Conservation (phyloP, 2,888 invertebrate genomes). For the Xestobium rufovillosum region DNA sequence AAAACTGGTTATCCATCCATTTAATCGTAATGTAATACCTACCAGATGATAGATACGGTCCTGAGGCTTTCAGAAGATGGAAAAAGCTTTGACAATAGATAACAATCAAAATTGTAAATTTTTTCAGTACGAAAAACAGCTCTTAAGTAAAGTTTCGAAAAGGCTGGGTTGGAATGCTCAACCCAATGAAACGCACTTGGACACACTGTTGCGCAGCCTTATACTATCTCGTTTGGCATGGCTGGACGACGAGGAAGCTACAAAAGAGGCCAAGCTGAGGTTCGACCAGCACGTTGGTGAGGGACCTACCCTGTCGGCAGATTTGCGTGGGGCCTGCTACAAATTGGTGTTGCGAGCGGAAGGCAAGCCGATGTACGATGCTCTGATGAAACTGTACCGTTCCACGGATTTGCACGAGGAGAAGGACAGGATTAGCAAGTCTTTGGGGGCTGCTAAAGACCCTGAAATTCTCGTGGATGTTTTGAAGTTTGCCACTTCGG, state of each 20-base stretch:
- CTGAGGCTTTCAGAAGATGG: too few relatives aligned
- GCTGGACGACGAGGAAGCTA: slow-evolving; percentile 69
- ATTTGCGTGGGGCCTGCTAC: slow-evolving; percentile 80
- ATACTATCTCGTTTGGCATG: slow-evolving; percentile 76
- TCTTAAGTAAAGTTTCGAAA: slow-evolving; percentile 65
- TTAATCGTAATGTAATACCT: too few relatives aligned
- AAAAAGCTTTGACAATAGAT: too few relatives aligned
- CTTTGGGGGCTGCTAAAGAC: slow-evolving; percentile 74
- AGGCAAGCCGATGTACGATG: slow-evolving; percentile 62
- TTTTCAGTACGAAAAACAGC: slow-evolving; percentile 57
- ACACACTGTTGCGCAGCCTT: slow-evolving; percentile 76
- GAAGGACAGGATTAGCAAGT: slow-evolving; percentile 80
- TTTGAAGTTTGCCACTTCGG: slow-evolving; percentile 75
- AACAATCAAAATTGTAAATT: too few relatives aligned
- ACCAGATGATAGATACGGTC: too few relatives aligned
- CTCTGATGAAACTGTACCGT: slow-evolving; percentile 73
- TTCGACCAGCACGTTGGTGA: slow-evolving; percentile 61
- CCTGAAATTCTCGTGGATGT: slow-evolving; percentile 63
- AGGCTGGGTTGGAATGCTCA: slow-evolving; percentile 77
- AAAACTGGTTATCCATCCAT: too few relatives aligned
- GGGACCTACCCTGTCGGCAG: slow-evolving; percentile 63
- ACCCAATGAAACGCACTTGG: slow-evolving; percentile 76
- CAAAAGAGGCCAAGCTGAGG: slow-evolving; percentile 67
- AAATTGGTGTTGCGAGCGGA: slow-evolving; percentile 71
- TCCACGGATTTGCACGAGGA: slow-evolving; percentile 87